Conservation (phyloP, 1,140 invertebrate genomes). For the Papilio polyxenes region DNA sequence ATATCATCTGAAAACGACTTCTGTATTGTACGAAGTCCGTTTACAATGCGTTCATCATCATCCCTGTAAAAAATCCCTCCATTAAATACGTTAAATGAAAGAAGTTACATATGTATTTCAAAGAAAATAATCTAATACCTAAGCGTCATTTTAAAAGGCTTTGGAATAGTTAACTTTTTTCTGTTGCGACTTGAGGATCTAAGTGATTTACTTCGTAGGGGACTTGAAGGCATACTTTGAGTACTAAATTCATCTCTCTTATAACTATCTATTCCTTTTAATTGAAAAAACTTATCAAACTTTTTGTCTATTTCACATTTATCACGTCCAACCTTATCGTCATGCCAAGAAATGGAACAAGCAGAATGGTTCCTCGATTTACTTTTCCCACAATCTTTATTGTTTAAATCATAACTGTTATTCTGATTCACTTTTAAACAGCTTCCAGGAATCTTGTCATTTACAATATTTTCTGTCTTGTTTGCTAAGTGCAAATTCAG, state of each 20-base stretch:
- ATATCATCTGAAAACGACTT: slow-evolving; percentile 76
- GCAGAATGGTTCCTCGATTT: slow-evolving; percentile 68
- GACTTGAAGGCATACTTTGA: slow-evolving; percentile 82
- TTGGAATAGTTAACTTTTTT: slow-evolving; percentile 81
- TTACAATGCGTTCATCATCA: slow-evolving; percentile 82
- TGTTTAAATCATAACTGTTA: background rate
- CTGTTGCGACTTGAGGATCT: slow-evolving; percentile 59
- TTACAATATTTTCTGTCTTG: slow-evolving; percentile 39
- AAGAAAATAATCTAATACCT: slow-evolving; percentile 74
- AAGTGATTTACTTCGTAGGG: slow-evolving; percentile 67
- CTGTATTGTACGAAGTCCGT: slow-evolving; percentile 70
- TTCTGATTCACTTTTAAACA: slow-evolving; percentile 46
- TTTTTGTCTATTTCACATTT: slow-evolving; percentile 68
- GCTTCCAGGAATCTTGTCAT: slow-evolving; percentile 40
- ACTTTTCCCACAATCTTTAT: slow-evolving; percentile 52
- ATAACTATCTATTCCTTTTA: slow-evolving; percentile 45
- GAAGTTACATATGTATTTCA: background rate
- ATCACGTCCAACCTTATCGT: slow-evolving; percentile 58
- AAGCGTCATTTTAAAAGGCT: slow-evolving; percentile 85
- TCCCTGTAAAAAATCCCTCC: slow-evolving; percentile 77
- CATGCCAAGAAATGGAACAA: slow-evolving; percentile 77
- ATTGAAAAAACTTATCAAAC: slow-evolving; percentile 70
- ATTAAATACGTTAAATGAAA: background rate
- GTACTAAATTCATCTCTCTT: slow-evolving; percentile 66
- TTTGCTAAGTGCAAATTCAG: slow-evolving; percentile 40